A percentile compares a stretch with the other conserved stretches of the same genome.
Evolutionary conservation across 2,888 invertebrate genomes (phyloP).

Genomic region (Shargacucullia verbasci): DNA sequence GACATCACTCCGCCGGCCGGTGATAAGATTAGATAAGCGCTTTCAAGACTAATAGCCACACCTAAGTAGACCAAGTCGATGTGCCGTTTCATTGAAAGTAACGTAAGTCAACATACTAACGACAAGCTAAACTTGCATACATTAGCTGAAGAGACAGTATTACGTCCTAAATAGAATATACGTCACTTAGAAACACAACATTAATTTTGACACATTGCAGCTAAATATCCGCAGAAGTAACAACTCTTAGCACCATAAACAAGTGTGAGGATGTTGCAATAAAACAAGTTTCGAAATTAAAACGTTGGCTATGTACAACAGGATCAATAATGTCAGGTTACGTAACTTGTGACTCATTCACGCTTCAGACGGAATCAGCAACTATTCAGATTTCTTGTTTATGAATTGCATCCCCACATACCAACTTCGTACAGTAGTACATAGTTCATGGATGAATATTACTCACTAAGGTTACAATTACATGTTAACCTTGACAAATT

Average conservation of each 20-base stretch:
- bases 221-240: conserved; percentile 35
- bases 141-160: conserved; percentile 5
- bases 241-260: conserved; percentile 31
- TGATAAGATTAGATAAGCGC: conserved; percentile 80
- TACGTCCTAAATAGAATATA: conserved; percentile 18
- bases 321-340: conserved; percentile 52
- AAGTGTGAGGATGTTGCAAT: conserved; percentile 36
- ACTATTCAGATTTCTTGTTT: conserved; percentile 46
- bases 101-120: not conserved
- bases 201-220: conserved; percentile 45
- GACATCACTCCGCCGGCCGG: conserved; percentile 70
- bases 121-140: conserved; percentile 2
- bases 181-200: conserved; percentile 26
- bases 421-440: conserved; percentile 18
- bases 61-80: conserved; percentile 60
- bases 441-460: conserved; percentile 39
- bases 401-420: conserved; percentile 40
- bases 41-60: conserved; percentile 69
- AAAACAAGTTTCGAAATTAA: conserved; percentile 50
- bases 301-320: conserved; percentile 35
- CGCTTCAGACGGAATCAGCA: conserved; percentile 46
- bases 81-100: conserved; percentile 35
- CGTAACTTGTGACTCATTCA: conserved; percentile 58
- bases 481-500: conserved; percentile 47
- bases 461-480: conserved; percentile 50